phyloP scores from a whole-genome alignment of 2,113 vertebrate genomes.

The Emberiza fucata region DNA sequence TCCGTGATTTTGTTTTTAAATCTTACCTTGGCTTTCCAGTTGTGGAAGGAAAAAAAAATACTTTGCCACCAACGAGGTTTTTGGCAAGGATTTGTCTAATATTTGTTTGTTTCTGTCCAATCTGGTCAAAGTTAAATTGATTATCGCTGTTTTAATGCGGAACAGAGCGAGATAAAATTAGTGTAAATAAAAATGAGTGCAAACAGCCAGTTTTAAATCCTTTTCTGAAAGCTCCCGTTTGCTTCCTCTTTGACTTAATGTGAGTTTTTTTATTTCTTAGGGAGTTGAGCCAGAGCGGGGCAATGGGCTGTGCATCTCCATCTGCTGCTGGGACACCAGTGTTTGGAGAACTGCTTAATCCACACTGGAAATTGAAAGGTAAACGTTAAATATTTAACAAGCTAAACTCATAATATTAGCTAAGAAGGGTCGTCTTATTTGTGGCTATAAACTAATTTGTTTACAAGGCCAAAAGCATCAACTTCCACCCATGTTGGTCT shows the following conservation, averaged over 20 bases:
- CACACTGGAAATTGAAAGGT: conserved; percentile 20
- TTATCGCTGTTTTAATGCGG: neutral
- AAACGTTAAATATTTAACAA: conserved; percentile 47
- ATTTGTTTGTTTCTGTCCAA: neutral
- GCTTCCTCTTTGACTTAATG: neutral
- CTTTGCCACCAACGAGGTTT: neutral
- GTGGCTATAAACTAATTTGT: conserved; percentile 31
- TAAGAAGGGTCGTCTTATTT: neutral
- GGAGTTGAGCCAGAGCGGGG: neutral
- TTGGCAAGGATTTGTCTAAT: neutral
- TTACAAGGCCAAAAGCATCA: neutral
- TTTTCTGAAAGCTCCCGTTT: neutral
- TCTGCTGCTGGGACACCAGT: conserved; percentile 3
- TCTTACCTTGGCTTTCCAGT: neutral
- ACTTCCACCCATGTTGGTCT: neutral
- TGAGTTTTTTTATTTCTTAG: neutral
- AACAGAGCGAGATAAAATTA: neutral
- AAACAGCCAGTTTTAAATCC: neutral
- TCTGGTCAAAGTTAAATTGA: neutral
- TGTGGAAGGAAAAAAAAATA: neutral
- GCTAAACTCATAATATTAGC: neutral
- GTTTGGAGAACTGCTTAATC: conserved; percentile 33
- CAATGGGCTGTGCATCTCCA: conserved; percentile 4
- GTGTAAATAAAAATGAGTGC: neutral
- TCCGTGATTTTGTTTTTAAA: neutral